These are phyloP conservation scores for Apamea sordens DNA, from an alignment of 2,888 invertebrate genomes.

Conservation along the genomic window DNA sequence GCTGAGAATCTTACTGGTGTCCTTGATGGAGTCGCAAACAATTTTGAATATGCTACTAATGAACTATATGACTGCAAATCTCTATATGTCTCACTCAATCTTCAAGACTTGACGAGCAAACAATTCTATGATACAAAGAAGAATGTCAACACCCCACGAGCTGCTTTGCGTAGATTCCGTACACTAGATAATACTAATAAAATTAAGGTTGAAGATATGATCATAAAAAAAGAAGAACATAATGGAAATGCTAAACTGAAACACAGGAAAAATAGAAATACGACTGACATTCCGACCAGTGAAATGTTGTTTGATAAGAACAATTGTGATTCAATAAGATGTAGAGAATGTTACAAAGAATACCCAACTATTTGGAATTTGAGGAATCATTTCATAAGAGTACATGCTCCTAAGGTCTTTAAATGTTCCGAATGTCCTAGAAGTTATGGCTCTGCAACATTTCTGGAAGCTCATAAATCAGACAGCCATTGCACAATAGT, in stretches of 20 bases:
- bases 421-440: constrained; percentile 77
- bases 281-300: constrained; percentile 65
- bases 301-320: constrained; percentile 76
- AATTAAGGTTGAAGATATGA: constrained; percentile 49
- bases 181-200: constrained; percentile 56
- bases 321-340: constrained; percentile 69
- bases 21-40: constrained; percentile 70
- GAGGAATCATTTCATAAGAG: constrained; percentile 77
- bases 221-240: constrained; percentile 28
- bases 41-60: constrained; percentile 67
- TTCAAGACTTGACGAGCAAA: constrained; percentile 71
- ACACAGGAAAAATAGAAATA: constrained; percentile 43
- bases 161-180: constrained; percentile 71
- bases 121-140: constrained; percentile 74
- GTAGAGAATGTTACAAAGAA: constrained; percentile 76
- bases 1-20: constrained; percentile 68
- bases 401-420: constrained; percentile 78
- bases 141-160: constrained; percentile 50
- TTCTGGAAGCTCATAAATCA: constrained; percentile 73
- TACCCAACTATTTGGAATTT: constrained; percentile 74
- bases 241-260: constrained; percentile 26
- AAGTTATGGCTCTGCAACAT: constrained; percentile 73
- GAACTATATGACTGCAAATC: constrained; percentile 68
- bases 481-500: constrained; percentile 75
- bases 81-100: constrained; percentile 76